Evolutionary conservation across 2,797 vertebrate species (phyloP), one percentile per base, ranked within the genome.

Genomic region (Gambelia wislizenii): DNA sequence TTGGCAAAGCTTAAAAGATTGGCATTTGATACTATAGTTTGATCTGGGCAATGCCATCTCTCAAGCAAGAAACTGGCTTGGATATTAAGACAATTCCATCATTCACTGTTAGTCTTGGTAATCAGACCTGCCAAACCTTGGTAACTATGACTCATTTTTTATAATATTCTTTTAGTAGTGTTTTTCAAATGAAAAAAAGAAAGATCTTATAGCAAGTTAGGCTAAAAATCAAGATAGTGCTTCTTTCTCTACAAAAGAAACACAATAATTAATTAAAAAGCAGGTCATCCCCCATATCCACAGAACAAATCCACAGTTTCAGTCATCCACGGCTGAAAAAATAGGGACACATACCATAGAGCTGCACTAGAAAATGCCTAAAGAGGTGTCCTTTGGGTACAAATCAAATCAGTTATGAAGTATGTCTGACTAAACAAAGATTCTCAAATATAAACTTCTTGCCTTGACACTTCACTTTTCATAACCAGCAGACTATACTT

Each of bases 81-180:
- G 14, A 25, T 77, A 27, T 78, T 25, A 86, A 82, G 90, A 91
- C 0, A 89, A 78, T 67, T 39, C 20, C 12, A 86, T 78, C 42
- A 6, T 13, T 78, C 20, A 49, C 10, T 39, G 18, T 72, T 52
- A 56, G 9, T 72, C n/a, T 77, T 56, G 39, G 9, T 7, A 25
- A 61, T 22, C n/a, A 77, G 36, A 70, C 67, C 74, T 42, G 18
- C 10, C 52, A 87, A 49, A 87, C 6, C 27, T 74, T 84, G 64
- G 18, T 87, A n/a, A 10, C 20, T 22, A 8, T 75, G 70, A 10
- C 44, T 88, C 30, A 64, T 69, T 18, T 84, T 67, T 84, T 77
- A 42, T 6, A 67, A n/a, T 67, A 69, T 69, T 42, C 3, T 76
- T 78, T 77, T 10, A 67, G 20, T 69, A 84, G 4, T 54, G 36